Evolutionary conservation across 2,113 vertebrate species (phyloP).

Genomic region (Bungarus multicinctus): DNA sequence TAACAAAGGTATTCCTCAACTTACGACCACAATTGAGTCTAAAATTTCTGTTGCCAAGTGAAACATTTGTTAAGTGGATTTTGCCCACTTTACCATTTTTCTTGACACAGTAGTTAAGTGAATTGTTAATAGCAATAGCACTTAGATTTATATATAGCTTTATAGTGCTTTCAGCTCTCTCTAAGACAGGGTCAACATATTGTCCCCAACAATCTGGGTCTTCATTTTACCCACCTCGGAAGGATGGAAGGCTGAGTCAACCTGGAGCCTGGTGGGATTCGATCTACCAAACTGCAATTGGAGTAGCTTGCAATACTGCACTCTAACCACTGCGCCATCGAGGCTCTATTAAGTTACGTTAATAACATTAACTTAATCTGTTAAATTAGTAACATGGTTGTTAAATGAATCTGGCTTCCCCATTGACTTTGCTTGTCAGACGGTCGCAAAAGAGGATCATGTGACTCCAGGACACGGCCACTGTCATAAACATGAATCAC

Average conservation of each 20-base stretch:
- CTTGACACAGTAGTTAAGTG: not conserved
- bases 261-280: too few species aligned
- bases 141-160: too few species aligned
- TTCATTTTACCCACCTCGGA: too few species aligned
- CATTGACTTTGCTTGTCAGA: not conserved
- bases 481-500: not conserved
- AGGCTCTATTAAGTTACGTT: too few species aligned
- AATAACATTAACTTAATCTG: not conserved
- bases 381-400: not conserved
- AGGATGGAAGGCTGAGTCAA: too few species aligned
- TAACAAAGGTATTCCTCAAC: not conserved
- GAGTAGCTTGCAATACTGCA: too few species aligned
- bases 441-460: not conserved
- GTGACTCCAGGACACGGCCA: not conserved
- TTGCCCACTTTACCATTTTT: not conserved
- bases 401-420: not conserved
- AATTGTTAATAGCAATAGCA: not conserved
- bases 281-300: too few species aligned
- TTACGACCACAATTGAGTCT: not conserved
- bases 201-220: too few species aligned
- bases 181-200: too few species aligned
- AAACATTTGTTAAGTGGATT: not conserved
- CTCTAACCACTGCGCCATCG: too few species aligned
- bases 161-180: too few species aligned
- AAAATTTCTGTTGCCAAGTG: not conserved